A percentile compares a stretch with the other conserved stretches of the same genome.
These are phyloP conservation scores for Acanthacorydalis orientalis DNA, from an alignment of 2,888 invertebrate species.

Conservation along the genomic window DNA sequence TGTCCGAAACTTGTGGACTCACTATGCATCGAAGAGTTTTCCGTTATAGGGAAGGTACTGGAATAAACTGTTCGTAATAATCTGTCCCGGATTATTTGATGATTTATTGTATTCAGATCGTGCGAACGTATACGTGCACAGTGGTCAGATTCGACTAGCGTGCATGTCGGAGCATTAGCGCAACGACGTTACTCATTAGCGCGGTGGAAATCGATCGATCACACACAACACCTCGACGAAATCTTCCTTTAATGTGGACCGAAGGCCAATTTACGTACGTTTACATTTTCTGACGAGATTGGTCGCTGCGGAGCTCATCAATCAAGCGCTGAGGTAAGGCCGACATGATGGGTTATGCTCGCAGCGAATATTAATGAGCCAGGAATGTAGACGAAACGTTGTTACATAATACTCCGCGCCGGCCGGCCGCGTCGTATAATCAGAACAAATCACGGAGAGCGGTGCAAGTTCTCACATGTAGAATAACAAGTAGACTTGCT, in stretches of 20 bases:
- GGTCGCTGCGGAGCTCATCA: slow-evolving; percentile 16
- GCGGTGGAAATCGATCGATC: too few species aligned
- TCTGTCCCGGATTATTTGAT: slow-evolving; percentile 8
- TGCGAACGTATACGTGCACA: background rate
- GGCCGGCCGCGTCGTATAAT: slow-evolving; percentile 8
- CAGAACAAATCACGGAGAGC: slow-evolving; percentile 13
- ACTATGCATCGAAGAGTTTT: slow-evolving; percentile 1
- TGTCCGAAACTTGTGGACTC: background rate
- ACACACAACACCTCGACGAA: too few species aligned
- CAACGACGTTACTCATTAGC: too few species aligned
- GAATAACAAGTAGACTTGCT: slow-evolving; percentile 12
- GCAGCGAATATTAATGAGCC: slow-evolving; percentile 24
- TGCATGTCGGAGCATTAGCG: background rate
- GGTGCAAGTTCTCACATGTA: slow-evolving; percentile 9
- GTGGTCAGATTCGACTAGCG: background rate
- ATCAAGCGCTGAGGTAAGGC: slow-evolving; percentile 21
- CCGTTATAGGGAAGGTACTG: background rate
- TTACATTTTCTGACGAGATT: slow-evolving; percentile 20
- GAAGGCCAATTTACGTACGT: slow-evolving; percentile 23
- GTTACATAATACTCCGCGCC: slow-evolving; percentile 5
- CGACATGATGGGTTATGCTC: slow-evolving; percentile 22
- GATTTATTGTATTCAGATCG: slow-evolving; percentile 8
- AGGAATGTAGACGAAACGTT: slow-evolving; percentile 15
- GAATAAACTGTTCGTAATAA: slow-evolving; percentile 6
- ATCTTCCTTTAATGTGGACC: too few species aligned